phyloP scores from a whole-genome alignment of 2,888 invertebrate species.

The Agrenia bidenticulata region DNA sequence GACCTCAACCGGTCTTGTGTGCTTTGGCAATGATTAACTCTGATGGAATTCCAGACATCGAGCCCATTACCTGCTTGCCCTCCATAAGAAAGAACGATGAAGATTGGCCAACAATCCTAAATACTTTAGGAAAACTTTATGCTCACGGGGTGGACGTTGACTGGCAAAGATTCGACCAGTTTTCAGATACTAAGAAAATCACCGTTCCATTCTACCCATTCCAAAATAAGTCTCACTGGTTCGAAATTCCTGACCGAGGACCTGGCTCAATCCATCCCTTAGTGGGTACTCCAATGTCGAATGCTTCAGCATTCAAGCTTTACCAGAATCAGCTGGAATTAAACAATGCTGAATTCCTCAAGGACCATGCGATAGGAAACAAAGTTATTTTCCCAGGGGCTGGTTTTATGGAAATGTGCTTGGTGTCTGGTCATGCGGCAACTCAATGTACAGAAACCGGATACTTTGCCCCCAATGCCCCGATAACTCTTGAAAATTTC shows the following conservation, averaged over 20 bases:
- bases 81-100: slow-evolving; percentile 22
- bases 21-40: slow-evolving; percentile 24
- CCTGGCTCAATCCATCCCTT: slow-evolving; percentile 25
- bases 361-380: slow-evolving; percentile 25
- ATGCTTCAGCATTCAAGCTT: slow-evolving; percentile 15
- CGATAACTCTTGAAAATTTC: slow-evolving; percentile 11
- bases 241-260: slow-evolving; percentile 1
- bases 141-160: slow-evolving; percentile 4
- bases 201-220: slow-evolving; percentile 27
- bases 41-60: neutral
- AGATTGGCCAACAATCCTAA: slow-evolving; percentile 20
- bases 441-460: slow-evolving; percentile 4
- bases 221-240: slow-evolving; percentile 22
- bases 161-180: slow-evolving; percentile 7
- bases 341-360: slow-evolving; percentile 6
- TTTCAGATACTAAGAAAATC: slow-evolving; percentile 16
- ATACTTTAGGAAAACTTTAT: slow-evolving; percentile 22
- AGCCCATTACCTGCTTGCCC: slow-evolving; percentile 17
- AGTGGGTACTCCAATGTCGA: slow-evolving; percentile 18
- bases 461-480: slow-evolving; percentile 6
- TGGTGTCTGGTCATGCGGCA: slow-evolving; percentile 18
- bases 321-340: slow-evolving; percentile 15
- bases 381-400: slow-evolving; percentile 30
- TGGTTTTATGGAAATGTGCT: slow-evolving; percentile 27
- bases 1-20: slow-evolving; percentile 35